These are phyloP conservation scores for Chrysolina oricalcia DNA, from an alignment of 2,888 invertebrate genomes.

Conservation along the genomic window DNA sequence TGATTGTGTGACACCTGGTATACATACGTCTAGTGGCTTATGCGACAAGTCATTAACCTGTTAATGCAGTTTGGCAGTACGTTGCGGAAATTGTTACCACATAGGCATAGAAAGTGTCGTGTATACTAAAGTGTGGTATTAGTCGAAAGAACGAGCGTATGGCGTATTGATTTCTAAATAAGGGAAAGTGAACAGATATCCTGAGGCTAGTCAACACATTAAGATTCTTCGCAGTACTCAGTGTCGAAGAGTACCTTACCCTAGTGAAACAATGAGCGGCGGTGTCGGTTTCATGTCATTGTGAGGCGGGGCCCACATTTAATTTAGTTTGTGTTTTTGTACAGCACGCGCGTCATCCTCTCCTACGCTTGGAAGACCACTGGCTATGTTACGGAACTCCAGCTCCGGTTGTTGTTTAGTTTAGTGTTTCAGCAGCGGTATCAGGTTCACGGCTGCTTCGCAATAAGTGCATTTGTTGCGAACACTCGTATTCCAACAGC, in stretches of 20 bases:
- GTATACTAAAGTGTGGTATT: conserved; percentile 36
- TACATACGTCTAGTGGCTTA: conserved; percentile 15
- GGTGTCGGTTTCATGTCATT: neutral
- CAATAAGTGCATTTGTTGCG: conserved; percentile 29
- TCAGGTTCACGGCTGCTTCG: conserved; percentile 35
- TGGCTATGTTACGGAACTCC: conserved; percentile 33
- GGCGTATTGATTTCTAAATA: conserved; percentile 67
- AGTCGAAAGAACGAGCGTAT: conserved; percentile 46
- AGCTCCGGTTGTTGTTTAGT: conserved; percentile 37
- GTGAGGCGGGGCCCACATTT: conserved; percentile 28
- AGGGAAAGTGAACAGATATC: conserved; percentile 69
- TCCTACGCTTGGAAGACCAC: conserved; percentile 51
- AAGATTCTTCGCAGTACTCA: conserved; percentile 39
- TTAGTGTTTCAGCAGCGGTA: conserved; percentile 32
- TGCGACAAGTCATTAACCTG: conserved; percentile 50
- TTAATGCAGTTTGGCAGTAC: conserved; percentile 50
- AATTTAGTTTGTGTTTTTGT: conserved; percentile 35
- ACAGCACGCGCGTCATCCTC: conserved; percentile 52
- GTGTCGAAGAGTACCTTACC: conserved; percentile 19
- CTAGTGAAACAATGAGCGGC: conserved; percentile 23
- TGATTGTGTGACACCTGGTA: conserved; percentile 11
- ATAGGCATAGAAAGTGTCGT: conserved; percentile 55
- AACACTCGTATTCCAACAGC: conserved; percentile 9
- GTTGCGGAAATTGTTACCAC: conserved; percentile 48
- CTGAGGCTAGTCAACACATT: conserved; percentile 59